phyloP scores from a whole-genome alignment of 2,888 invertebrate genomes.

The Sussaba pulchella region DNA sequence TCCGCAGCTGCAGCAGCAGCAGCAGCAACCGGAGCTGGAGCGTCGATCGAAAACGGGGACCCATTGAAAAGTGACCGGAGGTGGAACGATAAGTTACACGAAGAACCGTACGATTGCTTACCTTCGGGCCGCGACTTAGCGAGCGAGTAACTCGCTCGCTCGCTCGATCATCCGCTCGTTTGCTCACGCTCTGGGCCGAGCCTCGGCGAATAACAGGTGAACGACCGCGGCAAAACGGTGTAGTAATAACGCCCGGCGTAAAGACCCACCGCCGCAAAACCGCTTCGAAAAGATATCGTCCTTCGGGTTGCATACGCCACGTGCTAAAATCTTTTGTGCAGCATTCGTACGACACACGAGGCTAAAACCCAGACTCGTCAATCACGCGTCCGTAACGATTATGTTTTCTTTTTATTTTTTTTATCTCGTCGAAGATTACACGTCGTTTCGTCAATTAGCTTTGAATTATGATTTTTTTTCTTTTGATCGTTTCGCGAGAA shows the following conservation, averaged over 20 bases:
- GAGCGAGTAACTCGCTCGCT: constrained; percentile 68
- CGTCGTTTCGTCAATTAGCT: not conserved
- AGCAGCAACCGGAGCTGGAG: constrained; percentile 5
- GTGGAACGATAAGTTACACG: constrained; percentile 68
- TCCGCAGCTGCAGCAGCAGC: not conserved
- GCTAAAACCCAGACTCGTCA: not conserved
- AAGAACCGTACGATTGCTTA: constrained; percentile 67
- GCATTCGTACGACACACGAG: not conserved
- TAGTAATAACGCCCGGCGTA: constrained; percentile 72
- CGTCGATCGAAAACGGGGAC: constrained; percentile 36
- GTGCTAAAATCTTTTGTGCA: constrained; percentile 8
- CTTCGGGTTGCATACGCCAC: constrained; percentile 48
- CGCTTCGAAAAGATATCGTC: constrained; percentile 54
- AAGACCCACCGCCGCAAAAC: constrained; percentile 62
- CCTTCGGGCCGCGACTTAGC: constrained; percentile 64
- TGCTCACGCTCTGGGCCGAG: too few species aligned
- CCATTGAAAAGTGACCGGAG: constrained; percentile 67
- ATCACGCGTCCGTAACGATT: too few species aligned
- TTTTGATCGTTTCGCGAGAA: not conserved
- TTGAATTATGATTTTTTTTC: not conserved
- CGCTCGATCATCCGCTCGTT: constrained; percentile 60
- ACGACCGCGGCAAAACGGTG: constrained; percentile 82
- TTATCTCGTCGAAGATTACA: not conserved
- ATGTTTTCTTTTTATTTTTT: too few species aligned
- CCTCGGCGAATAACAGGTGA: constrained; percentile 78